Percentiles rank a stretch among this genome's conserved stretches.
These are phyloP conservation scores for Drosophila anomalata DNA, from an alignment of 2,888 invertebrate genomes.

Conservation along the genomic window DNA sequence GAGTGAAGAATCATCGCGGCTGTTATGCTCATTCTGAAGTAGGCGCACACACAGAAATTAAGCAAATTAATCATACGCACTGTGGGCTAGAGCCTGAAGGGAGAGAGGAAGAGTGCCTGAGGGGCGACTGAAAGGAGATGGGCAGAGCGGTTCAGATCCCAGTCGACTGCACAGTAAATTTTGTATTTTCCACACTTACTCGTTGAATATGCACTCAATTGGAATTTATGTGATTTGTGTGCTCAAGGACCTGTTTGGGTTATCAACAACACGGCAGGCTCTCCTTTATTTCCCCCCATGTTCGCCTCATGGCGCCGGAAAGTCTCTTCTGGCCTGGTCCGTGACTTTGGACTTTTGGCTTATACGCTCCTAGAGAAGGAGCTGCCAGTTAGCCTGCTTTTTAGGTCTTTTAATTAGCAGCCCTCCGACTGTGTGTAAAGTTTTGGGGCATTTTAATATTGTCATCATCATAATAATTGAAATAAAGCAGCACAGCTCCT, in stretches of 20 bases:
- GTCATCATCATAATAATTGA: constrained; percentile 76
- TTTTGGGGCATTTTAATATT: constrained; percentile 73
- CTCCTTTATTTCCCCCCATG: constrained; percentile 3
- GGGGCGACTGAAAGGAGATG: not conserved
- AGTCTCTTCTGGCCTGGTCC: constrained; percentile 29
- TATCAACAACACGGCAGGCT: constrained; percentile 76
- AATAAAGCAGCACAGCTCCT: constrained; percentile 54
- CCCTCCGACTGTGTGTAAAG: constrained; percentile 31
- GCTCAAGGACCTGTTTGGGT: constrained; percentile 76
- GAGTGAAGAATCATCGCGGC: constrained; percentile 1
- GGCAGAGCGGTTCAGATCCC: constrained; percentile 12
- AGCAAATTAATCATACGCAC: constrained; percentile 75
- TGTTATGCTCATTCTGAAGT: constrained; percentile 7
- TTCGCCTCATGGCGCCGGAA: not conserved
- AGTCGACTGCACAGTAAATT: constrained; percentile 66
- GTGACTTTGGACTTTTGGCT: constrained; percentile 73
- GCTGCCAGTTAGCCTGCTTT: constrained; percentile 21
- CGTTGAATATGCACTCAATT: constrained; percentile 76
- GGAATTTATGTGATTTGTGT: constrained; percentile 80
- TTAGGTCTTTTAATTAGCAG: constrained; percentile 71
- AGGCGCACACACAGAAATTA: constrained; percentile 40
- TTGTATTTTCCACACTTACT: constrained; percentile 63
- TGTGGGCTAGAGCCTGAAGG: constrained; percentile 20
- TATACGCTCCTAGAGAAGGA: constrained; percentile 33
- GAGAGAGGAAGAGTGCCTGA: not conserved